A percentile compares a stretch with the other conserved stretches of the same genome.
Evolutionary conservation across 2,113 vertebrate genomes (phyloP).

Genomic region (Bujurquina vittata): DNA sequence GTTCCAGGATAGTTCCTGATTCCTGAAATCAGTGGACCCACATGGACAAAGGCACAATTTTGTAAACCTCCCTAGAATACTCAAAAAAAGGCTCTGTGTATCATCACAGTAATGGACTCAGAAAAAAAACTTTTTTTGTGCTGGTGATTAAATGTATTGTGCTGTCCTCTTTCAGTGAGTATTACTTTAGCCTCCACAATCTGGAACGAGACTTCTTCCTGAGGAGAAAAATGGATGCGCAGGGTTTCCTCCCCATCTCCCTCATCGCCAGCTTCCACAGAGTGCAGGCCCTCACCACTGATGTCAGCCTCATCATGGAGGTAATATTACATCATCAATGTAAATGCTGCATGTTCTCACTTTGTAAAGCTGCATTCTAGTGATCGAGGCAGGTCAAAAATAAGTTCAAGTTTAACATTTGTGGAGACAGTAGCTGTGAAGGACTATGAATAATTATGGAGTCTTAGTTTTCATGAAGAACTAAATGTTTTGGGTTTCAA

Average conservation of each 20-base stretch:
- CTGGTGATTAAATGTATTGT: neutral
- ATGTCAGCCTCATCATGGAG: conserved; percentile 90
- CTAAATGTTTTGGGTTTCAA: rapidly evolving
- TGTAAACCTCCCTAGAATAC: neutral
- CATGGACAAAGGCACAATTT: rapidly evolving
- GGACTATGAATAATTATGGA: neutral
- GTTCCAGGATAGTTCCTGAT: neutral
- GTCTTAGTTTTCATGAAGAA: neutral
- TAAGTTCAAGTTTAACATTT: neutral
- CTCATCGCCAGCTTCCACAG: conserved; percentile 94
- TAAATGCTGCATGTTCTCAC: neutral
- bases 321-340: conserved; percentile 59
- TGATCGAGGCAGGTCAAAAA: neutral
- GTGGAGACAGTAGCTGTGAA: neutral
- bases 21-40: neutral
- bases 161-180: conserved; percentile 82
- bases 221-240: conserved; percentile 93
- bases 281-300: conserved; percentile 93
- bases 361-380: neutral
- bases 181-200: conserved; percentile 98
- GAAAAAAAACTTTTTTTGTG: neutral
- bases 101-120: neutral
- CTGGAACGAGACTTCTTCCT: conserved; percentile 97
- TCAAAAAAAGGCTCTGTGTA: neutral
- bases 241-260: conserved; percentile 94